phyloP scores from a whole-genome alignment of 2,888 invertebrate species.

The Pseudococcus viburni region DNA sequence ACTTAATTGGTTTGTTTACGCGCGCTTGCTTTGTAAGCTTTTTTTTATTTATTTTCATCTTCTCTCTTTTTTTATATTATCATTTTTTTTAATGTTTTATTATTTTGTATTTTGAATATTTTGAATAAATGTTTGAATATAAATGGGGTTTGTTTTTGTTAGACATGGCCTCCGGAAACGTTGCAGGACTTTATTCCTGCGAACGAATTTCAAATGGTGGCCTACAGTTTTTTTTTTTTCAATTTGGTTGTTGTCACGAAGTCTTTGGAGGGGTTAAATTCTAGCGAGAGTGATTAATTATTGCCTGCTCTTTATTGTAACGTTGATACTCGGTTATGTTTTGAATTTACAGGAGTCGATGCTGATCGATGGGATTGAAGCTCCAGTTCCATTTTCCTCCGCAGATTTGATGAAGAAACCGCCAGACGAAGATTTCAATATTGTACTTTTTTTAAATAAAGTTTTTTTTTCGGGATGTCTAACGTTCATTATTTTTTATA shows the following conservation, averaged over 20 bases:
- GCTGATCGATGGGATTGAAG: not conserved
- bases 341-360: not conserved
- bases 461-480: conserved; percentile 7
- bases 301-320: not conserved
- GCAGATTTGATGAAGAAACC: not conserved
- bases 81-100: conserved; percentile 63
- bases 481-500: not conserved
- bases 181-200: conserved; percentile 32
- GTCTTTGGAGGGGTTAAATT: not conserved
- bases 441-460: conserved; percentile 12
- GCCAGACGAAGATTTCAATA: not conserved
- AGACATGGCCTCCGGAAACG: not conserved
- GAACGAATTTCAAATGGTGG: conserved; percentile 2
- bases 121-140: conserved; percentile 64
- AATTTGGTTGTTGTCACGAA: conserved; percentile 37
- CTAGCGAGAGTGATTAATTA: not conserved
- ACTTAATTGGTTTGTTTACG: conserved; percentile 56
- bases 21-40: conserved; percentile 53
- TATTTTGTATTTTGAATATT: conserved; percentile 64
- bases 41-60: conserved; percentile 55
- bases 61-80: conserved; percentile 52
- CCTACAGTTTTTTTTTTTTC: conserved; percentile 19
- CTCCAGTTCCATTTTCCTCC: not conserved
- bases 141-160: conserved; percentile 37
- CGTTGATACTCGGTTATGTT: conserved; percentile 15